These are phyloP conservation scores for Hiodon alosoides DNA, from an alignment of 2,113 vertebrate species.

Conservation along the genomic window DNA sequence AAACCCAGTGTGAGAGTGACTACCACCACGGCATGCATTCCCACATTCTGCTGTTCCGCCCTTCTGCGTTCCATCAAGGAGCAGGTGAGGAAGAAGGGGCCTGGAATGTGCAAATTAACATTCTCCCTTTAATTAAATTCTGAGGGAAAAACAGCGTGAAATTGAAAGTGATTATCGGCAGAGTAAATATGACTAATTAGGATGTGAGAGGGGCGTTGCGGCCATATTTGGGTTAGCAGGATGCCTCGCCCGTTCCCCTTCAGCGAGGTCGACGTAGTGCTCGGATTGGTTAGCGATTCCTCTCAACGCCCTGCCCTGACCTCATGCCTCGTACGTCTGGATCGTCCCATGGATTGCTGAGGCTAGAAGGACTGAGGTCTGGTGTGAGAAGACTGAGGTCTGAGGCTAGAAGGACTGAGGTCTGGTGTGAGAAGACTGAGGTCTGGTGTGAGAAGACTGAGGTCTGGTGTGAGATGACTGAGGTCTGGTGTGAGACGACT, in stretches of 20 bases:
- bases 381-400: no score
- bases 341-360: no score
- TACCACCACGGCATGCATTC: no score
- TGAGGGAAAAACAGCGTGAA: slow-evolving; percentile 70
- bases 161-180: slow-evolving; percentile 72
- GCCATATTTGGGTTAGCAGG: slow-evolving; percentile 62
- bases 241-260: slow-evolving; percentile 56
- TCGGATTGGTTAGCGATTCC: not conserved
- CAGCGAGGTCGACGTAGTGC: slow-evolving; percentile 32
- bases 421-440: no score
- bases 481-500: no score
- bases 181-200: slow-evolving; percentile 70
- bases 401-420: no score
- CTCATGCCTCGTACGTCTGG: no score
- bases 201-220: slow-evolving; percentile 53
- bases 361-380: no score
- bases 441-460: no score
- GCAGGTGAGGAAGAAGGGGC: slow-evolving; percentile 52
- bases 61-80: slow-evolving; percentile 50
- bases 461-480: no score
- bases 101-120: slow-evolving; percentile 61
- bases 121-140: slow-evolving; percentile 70
- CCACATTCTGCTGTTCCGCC: slow-evolving; percentile 19
- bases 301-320: no score
- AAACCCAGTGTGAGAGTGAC: no score